Conservation (phyloP, 2,113 vertebrate genomes). For the Herpetotheres cachinnans region DNA sequence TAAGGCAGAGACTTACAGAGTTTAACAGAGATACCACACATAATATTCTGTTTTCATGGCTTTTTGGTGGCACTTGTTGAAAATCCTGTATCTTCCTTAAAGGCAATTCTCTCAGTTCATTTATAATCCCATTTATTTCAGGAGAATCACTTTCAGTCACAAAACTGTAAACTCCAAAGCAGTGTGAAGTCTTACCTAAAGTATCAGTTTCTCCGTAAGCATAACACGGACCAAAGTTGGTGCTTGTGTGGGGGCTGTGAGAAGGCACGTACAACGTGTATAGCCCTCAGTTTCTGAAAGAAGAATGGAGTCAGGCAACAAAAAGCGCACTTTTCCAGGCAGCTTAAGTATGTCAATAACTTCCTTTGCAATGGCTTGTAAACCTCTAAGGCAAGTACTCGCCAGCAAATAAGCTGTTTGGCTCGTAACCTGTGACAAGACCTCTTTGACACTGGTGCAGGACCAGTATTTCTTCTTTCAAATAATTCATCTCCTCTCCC, state of each 20-base stretch:
- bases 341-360: background rate
- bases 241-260: background rate
- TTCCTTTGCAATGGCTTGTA: background rate
- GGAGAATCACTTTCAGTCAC: background rate
- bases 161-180: background rate
- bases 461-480: background rate
- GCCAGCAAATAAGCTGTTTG: fast-evolving
- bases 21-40: background rate
- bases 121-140: background rate
- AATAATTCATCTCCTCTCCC: background rate
- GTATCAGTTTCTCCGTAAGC: fast-evolving
- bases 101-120: fast-evolving
- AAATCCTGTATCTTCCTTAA: background rate
- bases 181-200: background rate
- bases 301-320: background rate
- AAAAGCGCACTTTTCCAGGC: background rate
- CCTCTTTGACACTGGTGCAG: background rate
- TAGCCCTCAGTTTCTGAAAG: background rate
- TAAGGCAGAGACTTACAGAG: background rate
- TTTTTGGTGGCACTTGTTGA: background rate
- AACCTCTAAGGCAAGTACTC: background rate
- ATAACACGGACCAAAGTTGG: background rate
- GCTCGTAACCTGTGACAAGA: background rate
- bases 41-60: background rate
- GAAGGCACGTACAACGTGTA: background rate